Percentiles rank a stretch among this genome's conserved stretches.
Conservation (phyloP, 2,888 invertebrate species). For the Lochmaea crataegi region DNA sequence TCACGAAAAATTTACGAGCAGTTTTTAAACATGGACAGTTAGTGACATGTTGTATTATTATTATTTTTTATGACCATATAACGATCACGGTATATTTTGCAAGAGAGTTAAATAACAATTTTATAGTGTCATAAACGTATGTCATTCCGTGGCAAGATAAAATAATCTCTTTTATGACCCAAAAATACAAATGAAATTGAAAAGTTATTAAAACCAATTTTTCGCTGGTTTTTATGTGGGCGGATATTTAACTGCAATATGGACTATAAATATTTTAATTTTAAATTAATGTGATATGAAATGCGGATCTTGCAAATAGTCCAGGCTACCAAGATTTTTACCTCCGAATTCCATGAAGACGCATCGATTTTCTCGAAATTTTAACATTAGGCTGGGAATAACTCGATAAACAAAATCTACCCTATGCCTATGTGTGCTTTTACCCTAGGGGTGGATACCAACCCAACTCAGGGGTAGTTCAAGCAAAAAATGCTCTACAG, state of each 20-base stretch:
- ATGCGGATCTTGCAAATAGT: no score
- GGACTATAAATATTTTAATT: no score
- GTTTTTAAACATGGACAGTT: not conserved
- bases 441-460: no score
- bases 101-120: not conserved
- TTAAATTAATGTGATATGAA: no score
- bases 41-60: not conserved
- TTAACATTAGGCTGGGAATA: no score
- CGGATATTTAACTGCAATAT: not conserved
- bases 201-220: not conserved
- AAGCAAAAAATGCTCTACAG: no score
- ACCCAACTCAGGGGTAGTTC: no score
- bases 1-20: not conserved
- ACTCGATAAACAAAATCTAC: no score
- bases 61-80: not conserved
- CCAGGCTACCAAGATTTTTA: no score
- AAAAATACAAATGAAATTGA: not conserved
- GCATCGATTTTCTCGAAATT: no score
- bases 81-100: not conserved
- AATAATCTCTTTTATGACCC: not conserved
- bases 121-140: not conserved
- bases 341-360: no score
- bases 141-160: not conserved
- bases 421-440: no score
- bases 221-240: slow-evolving; percentile 7